Conservation (phyloP, 53 echinoderm and acorn worm species). For the Astropecten irregularis region DNA sequence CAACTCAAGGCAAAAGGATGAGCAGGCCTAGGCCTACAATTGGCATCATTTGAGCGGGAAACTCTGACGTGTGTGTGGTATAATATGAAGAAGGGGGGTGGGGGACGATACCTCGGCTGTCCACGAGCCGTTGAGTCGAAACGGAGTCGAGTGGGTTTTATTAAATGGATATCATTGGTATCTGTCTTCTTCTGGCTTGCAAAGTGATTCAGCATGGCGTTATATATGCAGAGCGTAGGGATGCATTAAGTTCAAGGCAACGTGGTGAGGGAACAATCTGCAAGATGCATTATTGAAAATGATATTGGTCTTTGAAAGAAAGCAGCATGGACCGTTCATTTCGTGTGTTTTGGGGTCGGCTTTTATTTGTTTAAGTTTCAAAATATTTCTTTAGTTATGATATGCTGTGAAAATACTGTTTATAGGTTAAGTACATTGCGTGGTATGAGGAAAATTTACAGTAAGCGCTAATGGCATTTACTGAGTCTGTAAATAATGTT, state of each 20-base stretch:
- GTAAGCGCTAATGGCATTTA: too few species aligned
- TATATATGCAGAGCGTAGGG: background rate
- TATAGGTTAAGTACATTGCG: background rate
- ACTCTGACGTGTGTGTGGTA: background rate
- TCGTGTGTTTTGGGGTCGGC: too few species aligned
- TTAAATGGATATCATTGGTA: constrained; percentile 25
- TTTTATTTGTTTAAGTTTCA: too few species aligned
- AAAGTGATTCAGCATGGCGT: constrained; percentile 53
- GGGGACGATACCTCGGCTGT: background rate
- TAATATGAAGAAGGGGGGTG: background rate
- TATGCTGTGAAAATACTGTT: background rate
- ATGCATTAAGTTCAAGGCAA: background rate
- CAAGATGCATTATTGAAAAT: constrained; percentile 34
- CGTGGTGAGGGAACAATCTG: constrained; percentile 12
- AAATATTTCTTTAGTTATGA: too few species aligned
- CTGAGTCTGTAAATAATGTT: too few species aligned
- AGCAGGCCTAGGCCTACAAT: background rate
- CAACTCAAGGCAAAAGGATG: too few species aligned
- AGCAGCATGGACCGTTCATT: too few species aligned
- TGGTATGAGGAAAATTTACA: background rate
- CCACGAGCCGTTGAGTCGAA: background rate
- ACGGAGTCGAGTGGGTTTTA: constrained; percentile 35
- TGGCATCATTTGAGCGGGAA: background rate
- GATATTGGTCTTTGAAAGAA: background rate
- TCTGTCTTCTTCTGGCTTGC: background rate